Evolutionary conservation across 2,113 vertebrate genomes (phyloP).

Genomic region (Donacobius atricapilla): DNA sequence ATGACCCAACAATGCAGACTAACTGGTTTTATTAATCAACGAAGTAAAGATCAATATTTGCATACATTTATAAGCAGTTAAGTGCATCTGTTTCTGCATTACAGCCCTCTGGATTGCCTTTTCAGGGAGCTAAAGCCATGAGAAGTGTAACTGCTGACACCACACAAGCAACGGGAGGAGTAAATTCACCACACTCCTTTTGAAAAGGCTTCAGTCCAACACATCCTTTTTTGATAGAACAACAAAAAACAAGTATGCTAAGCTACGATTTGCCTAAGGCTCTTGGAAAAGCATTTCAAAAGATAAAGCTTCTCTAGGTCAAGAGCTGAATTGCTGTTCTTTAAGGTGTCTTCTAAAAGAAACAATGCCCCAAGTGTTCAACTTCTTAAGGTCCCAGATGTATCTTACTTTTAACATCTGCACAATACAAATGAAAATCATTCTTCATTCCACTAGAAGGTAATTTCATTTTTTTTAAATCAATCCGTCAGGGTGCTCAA

Average conservation of each 20-base stretch:
- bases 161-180: background rate
- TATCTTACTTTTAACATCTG: constrained; percentile 34
- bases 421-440: constrained; percentile 49
- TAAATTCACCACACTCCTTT: background rate
- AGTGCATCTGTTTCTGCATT: background rate
- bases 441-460: constrained; percentile 22
- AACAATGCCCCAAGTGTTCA: constrained; percentile 34
- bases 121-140: background rate
- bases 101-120: background rate
- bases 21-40: background rate
- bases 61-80: background rate
- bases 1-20: background rate
- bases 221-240: background rate
- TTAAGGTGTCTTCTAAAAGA: constrained; percentile 38
- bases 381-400: background rate
- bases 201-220: background rate
- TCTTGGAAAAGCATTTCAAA: constrained; percentile 19
- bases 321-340: constrained; percentile 25
- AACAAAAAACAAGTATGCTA: background rate
- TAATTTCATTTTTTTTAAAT: constrained; percentile 24
- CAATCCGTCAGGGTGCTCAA: constrained; percentile 11
- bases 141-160: background rate
- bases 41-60: background rate
- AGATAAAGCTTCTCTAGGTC: constrained; percentile 25
- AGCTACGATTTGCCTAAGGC: constrained; percentile 30